Evolutionary conservation across 2,888 invertebrate species (phyloP).

Genomic region (Chloroclystis v-ata): DNA sequence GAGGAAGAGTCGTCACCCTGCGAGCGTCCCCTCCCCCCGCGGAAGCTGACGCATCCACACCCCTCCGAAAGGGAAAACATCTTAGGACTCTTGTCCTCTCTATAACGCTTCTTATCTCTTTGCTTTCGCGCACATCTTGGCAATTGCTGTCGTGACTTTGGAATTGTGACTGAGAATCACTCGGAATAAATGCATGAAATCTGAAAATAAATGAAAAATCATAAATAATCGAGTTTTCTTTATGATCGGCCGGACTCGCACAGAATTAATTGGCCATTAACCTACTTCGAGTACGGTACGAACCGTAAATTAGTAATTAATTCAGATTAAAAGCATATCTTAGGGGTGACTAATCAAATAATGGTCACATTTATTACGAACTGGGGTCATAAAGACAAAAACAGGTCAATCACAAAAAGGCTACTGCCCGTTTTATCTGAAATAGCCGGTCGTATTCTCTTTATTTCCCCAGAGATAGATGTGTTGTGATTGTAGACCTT

Average conservation of each 20-base stretch:
- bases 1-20: constrained; percentile 70
- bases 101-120: constrained; percentile 69
- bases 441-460: constrained; percentile 49
- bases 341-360: constrained; percentile 40
- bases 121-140: constrained; percentile 71
- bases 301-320: constrained; percentile 27
- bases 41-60: constrained; percentile 69
- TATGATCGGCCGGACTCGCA: not conserved
- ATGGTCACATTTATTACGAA: constrained; percentile 38
- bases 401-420: constrained; percentile 45
- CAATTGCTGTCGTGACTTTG: constrained; percentile 59
- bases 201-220: constrained; percentile 24
- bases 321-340: constrained; percentile 23
- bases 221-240: not conserved
- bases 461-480: constrained; percentile 52
- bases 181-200: not conserved
- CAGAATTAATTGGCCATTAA: constrained; percentile 21
- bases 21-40: constrained; percentile 59
- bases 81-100: constrained; percentile 66
- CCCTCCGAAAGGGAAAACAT: constrained; percentile 74
- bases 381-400: constrained; percentile 41
- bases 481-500: constrained; percentile 16
- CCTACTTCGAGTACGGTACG: constrained; percentile 21
- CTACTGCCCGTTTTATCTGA: constrained; percentile 43
- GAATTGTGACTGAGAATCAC: constrained; percentile 45